These are phyloP conservation scores for Caenorhabditis tropicalis DNA, from an alignment of 1,140 invertebrate genomes.

Conservation along the genomic window DNA sequence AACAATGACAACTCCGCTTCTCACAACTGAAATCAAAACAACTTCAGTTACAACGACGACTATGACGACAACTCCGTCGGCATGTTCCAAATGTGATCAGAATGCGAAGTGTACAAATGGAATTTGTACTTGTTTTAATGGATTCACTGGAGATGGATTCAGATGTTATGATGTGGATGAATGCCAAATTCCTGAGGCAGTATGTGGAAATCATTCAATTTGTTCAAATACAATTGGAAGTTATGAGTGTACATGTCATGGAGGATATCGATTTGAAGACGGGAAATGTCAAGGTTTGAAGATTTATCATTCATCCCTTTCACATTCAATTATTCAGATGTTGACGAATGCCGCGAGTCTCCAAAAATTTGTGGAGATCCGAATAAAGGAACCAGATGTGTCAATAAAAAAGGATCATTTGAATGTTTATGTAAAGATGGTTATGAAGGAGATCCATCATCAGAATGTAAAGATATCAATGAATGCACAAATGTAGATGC, in stretches of 20 bases:
- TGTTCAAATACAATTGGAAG: conserved; percentile 52
- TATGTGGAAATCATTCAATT: conserved; percentile 50
- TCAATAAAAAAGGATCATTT: conserved; percentile 50
- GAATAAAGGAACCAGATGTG: conserved; percentile 45
- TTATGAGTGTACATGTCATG: conserved; percentile 53
- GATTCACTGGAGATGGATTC: conserved; percentile 51
- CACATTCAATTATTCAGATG: conserved; percentile 8
- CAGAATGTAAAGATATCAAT: conserved; percentile 44
- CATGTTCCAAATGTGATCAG: conserved; percentile 43
- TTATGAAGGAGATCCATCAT: conserved; percentile 43
- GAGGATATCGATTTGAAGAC: conserved; percentile 45
- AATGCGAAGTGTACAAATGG: conserved; percentile 45
- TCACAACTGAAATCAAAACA: background rate
- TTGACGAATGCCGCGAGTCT: conserved; percentile 51
- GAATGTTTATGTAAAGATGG: conserved; percentile 52
- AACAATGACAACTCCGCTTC: background rate
- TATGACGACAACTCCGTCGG: background rate
- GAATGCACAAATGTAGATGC: conserved; percentile 40
- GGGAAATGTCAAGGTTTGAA: conserved; percentile 42
- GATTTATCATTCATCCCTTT: background rate
- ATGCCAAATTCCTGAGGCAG: conserved; percentile 1
- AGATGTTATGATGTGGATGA: conserved; percentile 55
- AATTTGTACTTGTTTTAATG: conserved; percentile 31
- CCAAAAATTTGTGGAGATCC: conserved; percentile 48
- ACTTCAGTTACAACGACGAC: background rate